Evolutionary conservation across 1,140 invertebrate species (phyloP).

Genomic region (Drosophila fuyamai): DNA sequence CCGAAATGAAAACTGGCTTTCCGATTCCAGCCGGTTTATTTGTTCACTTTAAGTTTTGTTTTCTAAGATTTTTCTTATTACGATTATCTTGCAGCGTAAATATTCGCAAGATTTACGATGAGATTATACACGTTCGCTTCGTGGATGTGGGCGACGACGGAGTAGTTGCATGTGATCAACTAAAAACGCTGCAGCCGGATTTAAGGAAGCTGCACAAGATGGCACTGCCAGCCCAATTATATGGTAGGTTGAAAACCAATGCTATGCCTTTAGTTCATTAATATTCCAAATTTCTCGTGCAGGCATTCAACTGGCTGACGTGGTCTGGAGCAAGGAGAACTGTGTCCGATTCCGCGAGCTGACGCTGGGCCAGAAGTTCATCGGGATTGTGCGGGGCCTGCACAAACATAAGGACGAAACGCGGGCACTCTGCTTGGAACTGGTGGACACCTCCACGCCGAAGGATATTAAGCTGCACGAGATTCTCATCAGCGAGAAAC

Average conservation of each 20-base stretch:
- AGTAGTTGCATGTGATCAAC: slow-evolving; percentile 67
- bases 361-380: slow-evolving; percentile 78
- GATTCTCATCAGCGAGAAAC: slow-evolving; percentile 62
- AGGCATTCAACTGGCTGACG: slow-evolving; percentile 66
- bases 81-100: slow-evolving; percentile 51
- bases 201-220: slow-evolving; percentile 76
- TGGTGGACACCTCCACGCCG: slow-evolving; percentile 70
- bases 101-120: slow-evolving; percentile 74
- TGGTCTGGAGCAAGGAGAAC: slow-evolving; percentile 78
- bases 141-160: slow-evolving; percentile 78
- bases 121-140: slow-evolving; percentile 73
- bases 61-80: neutral
- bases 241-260: slow-evolving; percentile 48
- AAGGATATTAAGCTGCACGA: slow-evolving; percentile 75
- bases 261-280: accelerated
- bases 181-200: slow-evolving; percentile 59
- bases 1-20: no score
- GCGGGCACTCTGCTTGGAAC: slow-evolving; percentile 51
- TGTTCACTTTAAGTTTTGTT: no score
- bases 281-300: neutral
- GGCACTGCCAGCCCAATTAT: slow-evolving; percentile 71
- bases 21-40: no score
- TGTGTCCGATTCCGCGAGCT: slow-evolving; percentile 72
- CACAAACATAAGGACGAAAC: slow-evolving; percentile 51
- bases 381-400: slow-evolving; percentile 53